Evolutionary conservation across 1,140 invertebrate genomes (phyloP).

Genomic region (Drosophila truncata): DNA sequence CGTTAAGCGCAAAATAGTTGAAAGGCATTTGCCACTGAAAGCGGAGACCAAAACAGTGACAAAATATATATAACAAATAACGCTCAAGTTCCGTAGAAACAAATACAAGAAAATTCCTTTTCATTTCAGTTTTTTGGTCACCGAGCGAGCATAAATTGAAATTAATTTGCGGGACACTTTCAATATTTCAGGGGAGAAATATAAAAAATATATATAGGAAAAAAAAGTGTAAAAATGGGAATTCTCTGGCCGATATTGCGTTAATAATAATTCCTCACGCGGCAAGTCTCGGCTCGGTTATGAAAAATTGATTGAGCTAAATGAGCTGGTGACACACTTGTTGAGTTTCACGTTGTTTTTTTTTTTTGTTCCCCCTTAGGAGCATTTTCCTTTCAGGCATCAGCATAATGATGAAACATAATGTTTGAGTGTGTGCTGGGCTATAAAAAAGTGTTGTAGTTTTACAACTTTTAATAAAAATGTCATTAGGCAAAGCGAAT

Average conservation of each 20-base stretch:
- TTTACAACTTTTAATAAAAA: slow-evolving; percentile 80
- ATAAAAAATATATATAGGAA: not conserved
- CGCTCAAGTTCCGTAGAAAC: slow-evolving; percentile 53
- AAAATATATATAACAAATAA: slow-evolving; percentile 45
- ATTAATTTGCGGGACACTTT: slow-evolving; percentile 81
- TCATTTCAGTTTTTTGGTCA: slow-evolving; percentile 31
- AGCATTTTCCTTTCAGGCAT: slow-evolving; percentile 28
- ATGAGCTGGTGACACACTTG: slow-evolving; percentile 83
- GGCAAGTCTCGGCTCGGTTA: slow-evolving; percentile 38
- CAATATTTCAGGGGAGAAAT: slow-evolving; percentile 56
- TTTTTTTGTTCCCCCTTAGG: slow-evolving; percentile 30
- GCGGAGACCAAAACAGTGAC: slow-evolving; percentile 42
- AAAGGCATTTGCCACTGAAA: slow-evolving; percentile 26
- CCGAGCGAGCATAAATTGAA: slow-evolving; percentile 63
- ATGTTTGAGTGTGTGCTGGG: slow-evolving; percentile 19
- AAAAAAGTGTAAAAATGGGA: slow-evolving; percentile 47
- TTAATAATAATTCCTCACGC: slow-evolving; percentile 79
- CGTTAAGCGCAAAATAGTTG: slow-evolving; percentile 79
- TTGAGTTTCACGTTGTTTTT: slow-evolving; percentile 61
- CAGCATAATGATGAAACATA: slow-evolving; percentile 69
- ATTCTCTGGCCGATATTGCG: slow-evolving; percentile 57
- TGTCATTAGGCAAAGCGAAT: slow-evolving; percentile 62
- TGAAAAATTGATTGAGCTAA: slow-evolving; percentile 83
- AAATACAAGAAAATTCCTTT: slow-evolving; percentile 69
- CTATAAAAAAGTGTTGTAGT: slow-evolving; percentile 67